phyloP scores from a whole-genome alignment of 2,888 invertebrate species.

The Lasioglossum lativentre region DNA sequence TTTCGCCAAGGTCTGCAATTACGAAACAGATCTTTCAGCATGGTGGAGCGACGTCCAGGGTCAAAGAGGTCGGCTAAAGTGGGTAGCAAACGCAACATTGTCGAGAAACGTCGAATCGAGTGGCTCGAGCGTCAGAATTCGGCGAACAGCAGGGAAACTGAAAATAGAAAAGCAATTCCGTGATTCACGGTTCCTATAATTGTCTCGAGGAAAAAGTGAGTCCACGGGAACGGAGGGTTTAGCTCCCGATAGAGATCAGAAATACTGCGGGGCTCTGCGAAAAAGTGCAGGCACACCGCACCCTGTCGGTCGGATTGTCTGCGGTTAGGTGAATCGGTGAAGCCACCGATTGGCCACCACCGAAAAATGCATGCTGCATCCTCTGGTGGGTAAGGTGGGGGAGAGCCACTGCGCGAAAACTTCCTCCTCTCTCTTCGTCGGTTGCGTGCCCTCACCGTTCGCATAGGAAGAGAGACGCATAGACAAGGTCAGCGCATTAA shows the following conservation, averaged over 20 bases:
- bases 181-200: slow-evolving; percentile 14
- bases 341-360: slow-evolving; percentile 14
- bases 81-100: background rate
- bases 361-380: slow-evolving; percentile 72
- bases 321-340: background rate
- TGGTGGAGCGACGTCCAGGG: background rate
- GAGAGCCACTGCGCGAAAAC: slow-evolving; percentile 64
- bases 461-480: slow-evolving; percentile 79
- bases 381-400: slow-evolving; percentile 60
- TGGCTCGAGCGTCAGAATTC: background rate
- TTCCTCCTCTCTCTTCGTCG: slow-evolving; percentile 65
- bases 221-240: background rate
- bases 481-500: slow-evolving; percentile 82
- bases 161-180: background rate
- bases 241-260: background rate
- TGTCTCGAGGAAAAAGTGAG: slow-evolving; percentile 4
- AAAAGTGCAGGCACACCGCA: slow-evolving; percentile 35
- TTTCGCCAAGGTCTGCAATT: background rate
- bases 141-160: background rate
- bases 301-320: slow-evolving; percentile 14
- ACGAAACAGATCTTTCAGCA: background rate
- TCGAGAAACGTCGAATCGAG: background rate
- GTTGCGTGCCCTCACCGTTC: slow-evolving; percentile 59
- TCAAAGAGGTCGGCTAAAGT: background rate
- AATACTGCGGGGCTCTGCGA: slow-evolving; percentile 6